Evolutionary conservation across 2,797 vertebrate genomes (phyloP).

Genomic region (Leucoraja ocellata): DNA sequence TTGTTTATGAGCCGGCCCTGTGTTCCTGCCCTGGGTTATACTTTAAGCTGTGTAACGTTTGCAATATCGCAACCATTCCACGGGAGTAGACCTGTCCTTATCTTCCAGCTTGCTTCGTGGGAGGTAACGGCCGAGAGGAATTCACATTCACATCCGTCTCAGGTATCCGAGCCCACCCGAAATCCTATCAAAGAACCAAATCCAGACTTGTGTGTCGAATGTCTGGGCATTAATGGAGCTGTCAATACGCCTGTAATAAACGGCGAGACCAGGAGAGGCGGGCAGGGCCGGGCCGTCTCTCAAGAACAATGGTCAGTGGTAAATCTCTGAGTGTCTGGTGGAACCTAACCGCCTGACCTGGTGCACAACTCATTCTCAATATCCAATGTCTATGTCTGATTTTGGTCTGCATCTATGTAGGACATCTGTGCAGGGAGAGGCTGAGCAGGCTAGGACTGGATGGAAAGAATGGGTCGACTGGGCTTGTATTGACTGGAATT

Average conservation of each 20-base stretch:
- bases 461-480: too few relatives aligned
- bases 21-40: neutral
- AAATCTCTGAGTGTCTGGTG: neutral
- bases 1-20: neutral
- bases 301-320: neutral
- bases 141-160: slow-evolving; percentile 12
- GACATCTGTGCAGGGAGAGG: too few relatives aligned
- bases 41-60: neutral
- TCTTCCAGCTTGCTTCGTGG: neutral
- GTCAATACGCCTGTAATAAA: neutral
- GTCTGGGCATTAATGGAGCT: neutral
- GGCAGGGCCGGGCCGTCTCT: neutral
- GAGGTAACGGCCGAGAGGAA: neutral
- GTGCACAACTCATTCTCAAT: neutral
- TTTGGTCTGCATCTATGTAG: too few relatives aligned
- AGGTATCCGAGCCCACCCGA: neutral
- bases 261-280: neutral
- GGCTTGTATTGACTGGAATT: too few relatives aligned
- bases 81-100: neutral
- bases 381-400: neutral
- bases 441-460: too few relatives aligned
- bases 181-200: neutral
- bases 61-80: neutral
- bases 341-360: neutral
- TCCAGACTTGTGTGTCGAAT: neutral